Evolutionary conservation across 2,797 vertebrate genomes (phyloP), one percentile per base, ranked within the genome.

Genomic region (Scleropages formosus): DNA sequence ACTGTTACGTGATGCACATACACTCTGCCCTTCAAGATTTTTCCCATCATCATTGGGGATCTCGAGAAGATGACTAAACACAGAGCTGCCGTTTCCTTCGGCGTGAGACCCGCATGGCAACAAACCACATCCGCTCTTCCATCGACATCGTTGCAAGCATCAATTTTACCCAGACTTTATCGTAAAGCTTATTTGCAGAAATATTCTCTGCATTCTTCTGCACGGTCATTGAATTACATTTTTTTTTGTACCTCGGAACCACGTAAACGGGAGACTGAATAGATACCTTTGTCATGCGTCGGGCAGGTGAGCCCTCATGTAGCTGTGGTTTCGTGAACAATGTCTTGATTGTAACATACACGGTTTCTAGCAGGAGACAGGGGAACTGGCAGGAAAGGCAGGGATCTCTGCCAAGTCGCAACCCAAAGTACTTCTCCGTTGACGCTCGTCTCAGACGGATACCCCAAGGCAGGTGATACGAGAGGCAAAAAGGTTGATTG

Each of bases 311-410:
- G 16, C 39, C 26, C 51, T 71, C 0, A 15, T 24, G 27, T 51
- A 20, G 60, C 47, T 59, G 20, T 31, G 31, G 56, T 26, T 62
- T 75, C 58, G 44, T 8, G 24, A 76, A 76, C 65, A 75, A 70
- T 70, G 67, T 62, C 56, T 62, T 47, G 62, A 70, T 62, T 76
- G 58, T 76, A 70, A 58, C 31, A n/a, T 70, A 62, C 44, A 51
- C 51, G 13, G 49, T 69, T 24, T 68, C 46, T 12, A 44, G 13
- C 67, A 47, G 24, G 56, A 62, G 58, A 39, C 58, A 61, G 53
- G 60, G 7, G 26, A 31, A 59, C 66, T 63, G 75, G 58, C 58
- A 31, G 46, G 26, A 61, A n/a, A 22, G 39, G 46, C 10, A 4
- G 39, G 3, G 31, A 44, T 18, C 22, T 9, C 61, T n/a, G 64